Evolutionary conservation across 2,888 invertebrate species (phyloP).

Genomic region (Lasioglossum oenotherae): DNA sequence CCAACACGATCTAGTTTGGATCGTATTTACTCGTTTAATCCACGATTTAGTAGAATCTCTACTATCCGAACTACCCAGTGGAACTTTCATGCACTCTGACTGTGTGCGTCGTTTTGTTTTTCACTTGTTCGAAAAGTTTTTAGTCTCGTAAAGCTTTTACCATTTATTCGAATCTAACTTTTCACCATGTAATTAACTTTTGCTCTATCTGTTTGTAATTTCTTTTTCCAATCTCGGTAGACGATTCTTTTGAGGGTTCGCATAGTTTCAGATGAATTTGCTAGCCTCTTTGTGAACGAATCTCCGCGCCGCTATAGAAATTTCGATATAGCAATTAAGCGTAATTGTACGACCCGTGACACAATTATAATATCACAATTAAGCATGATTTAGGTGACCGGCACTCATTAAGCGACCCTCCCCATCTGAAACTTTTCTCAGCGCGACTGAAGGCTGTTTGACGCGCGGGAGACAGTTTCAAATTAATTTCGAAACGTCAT

Average conservation of each 20-base stretch:
- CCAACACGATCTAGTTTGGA: neutral
- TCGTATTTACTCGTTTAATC: neutral
- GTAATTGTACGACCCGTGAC: neutral
- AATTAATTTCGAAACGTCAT: neutral
- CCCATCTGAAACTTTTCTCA: neutral
- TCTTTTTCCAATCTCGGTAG: neutral
- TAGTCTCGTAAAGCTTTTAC: neutral
- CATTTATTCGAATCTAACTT: neutral
- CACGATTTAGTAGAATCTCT: neutral
- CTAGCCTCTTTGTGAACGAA: neutral
- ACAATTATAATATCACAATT: constrained; percentile 14
- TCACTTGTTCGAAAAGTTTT: neutral
- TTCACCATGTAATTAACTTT: neutral
- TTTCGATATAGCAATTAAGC: constrained; percentile 2
- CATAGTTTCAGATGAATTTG: neutral
- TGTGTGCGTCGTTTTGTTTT: neutral
- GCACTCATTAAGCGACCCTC: constrained; percentile 2
- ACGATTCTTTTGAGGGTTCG: neutral
- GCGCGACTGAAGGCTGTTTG: neutral
- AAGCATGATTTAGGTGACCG: constrained; percentile 1
- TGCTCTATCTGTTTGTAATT: neutral
- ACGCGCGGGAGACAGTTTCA: neutral
- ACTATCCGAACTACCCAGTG: neutral
- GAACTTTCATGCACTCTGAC: neutral
- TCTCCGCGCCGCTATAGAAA: neutral